Evolutionary conservation across 2,888 invertebrate species (phyloP).

Genomic region (Lordiphosa fenestrarum): DNA sequence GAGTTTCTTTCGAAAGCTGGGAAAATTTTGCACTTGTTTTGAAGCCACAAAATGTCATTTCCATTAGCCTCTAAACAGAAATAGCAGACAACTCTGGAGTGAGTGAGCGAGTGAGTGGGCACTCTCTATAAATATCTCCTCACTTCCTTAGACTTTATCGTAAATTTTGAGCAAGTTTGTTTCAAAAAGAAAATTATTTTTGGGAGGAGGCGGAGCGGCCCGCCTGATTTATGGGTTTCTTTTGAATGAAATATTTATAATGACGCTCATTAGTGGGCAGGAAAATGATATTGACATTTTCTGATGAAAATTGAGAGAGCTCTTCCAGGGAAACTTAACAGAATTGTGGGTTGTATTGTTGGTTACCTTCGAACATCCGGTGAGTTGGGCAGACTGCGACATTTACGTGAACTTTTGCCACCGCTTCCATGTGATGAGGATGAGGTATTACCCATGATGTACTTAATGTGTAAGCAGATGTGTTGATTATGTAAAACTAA

Average conservation of each 20-base stretch:
- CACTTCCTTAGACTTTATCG: slow-evolving; percentile 45
- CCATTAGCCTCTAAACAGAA: slow-evolving; percentile 60
- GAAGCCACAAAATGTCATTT: slow-evolving; percentile 60
- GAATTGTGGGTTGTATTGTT: slow-evolving; percentile 10
- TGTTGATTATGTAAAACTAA: slow-evolving; percentile 27
- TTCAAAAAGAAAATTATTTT: slow-evolving; percentile 10
- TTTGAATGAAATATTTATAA: slow-evolving; percentile 58
- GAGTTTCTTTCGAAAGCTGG: slow-evolving; percentile 33
- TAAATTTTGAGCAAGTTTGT: slow-evolving; percentile 54
- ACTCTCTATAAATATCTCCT: slow-evolving; percentile 41
- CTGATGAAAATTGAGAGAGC: slow-evolving; percentile 18
- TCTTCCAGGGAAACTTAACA: slow-evolving; percentile 1
- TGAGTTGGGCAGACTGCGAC: slow-evolving; percentile 88
- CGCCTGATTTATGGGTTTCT: slow-evolving; percentile 62
- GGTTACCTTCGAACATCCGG: slow-evolving; percentile 88
- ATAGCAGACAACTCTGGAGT: slow-evolving; percentile 34
- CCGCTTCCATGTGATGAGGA: slow-evolving; percentile 53
- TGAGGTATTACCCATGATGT: slow-evolving; percentile 79
- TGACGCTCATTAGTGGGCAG: slow-evolving; percentile 58
- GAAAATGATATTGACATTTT: slow-evolving; percentile 35
- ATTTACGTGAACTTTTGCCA: slow-evolving; percentile 78
- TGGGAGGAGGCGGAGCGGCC: slow-evolving; percentile 11
- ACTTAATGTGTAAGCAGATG: slow-evolving; percentile 10
- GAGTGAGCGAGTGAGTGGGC: background rate
- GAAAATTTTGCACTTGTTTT: slow-evolving; percentile 52